Conservation (phyloP, 1,140 invertebrate species). For the Leptonema lineaticorne region DNA sequence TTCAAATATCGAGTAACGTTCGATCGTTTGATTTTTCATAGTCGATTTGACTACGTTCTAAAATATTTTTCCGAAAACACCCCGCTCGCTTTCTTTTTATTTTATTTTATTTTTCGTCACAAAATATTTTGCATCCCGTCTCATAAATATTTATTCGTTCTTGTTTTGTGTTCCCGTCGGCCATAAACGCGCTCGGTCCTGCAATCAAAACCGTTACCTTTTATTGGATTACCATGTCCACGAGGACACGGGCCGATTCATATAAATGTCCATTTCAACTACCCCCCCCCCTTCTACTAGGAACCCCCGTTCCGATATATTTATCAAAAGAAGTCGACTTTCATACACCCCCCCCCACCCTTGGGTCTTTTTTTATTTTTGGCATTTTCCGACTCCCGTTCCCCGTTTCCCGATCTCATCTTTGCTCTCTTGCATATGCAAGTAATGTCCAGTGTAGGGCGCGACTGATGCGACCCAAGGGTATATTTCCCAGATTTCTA, state of each 20-base stretch:
- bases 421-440: constrained; percentile 31
- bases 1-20: no score
- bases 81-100: neutral
- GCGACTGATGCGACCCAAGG: constrained; percentile 41
- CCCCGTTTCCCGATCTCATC: neutral
- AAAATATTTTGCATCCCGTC: neutral
- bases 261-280: neutral
- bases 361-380: no score
- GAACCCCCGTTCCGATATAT: neutral
- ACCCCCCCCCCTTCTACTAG: neutral
- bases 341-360: neutral
- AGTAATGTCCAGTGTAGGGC: constrained; percentile 34
- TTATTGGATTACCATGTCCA: neutral
- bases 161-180: neutral
- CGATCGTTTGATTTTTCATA: no score
- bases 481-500: constrained; percentile 39
- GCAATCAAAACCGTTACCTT: neutral
- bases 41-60: no score
- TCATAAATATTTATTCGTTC: neutral
- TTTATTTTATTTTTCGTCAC: neutral
- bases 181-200: neutral
- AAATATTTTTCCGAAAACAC: no score
- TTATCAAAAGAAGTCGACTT: neutral
- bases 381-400: neutral
- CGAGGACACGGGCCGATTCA: neutral